A percentile compares a stretch with the other conserved stretches of the same genome.
Evolutionary conservation across 2,888 invertebrate genomes (phyloP).

Genomic region (Drosophila mayaguana): DNA sequence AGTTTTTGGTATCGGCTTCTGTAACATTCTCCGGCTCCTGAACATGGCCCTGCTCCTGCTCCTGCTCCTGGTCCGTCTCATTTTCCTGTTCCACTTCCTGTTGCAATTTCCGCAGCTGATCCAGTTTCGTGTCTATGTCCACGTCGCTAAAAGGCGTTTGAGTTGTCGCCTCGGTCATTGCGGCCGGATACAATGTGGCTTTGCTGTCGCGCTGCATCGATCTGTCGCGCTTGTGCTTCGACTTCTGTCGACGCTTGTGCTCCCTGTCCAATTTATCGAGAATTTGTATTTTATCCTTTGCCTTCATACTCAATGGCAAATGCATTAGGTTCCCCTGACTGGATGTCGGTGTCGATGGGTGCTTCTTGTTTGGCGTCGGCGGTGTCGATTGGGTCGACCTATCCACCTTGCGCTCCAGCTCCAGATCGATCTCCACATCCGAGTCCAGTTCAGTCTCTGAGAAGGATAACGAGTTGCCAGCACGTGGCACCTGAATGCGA

Average conservation of each 20-base stretch:
- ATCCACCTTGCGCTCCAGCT: constrained; percentile 70
- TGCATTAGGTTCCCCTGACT: constrained; percentile 22
- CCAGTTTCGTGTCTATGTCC: background rate
- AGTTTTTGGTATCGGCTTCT: constrained; percentile 68
- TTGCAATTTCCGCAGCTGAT: background rate
- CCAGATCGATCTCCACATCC: constrained; percentile 86
- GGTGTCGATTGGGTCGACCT: constrained; percentile 65
- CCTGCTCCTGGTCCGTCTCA: background rate
- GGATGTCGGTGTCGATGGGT: constrained; percentile 30
- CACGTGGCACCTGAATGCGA: constrained; percentile 86
- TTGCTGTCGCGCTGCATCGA: constrained; percentile 8
- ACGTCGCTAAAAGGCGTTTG: constrained; percentile 26
- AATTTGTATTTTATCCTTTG: background rate
- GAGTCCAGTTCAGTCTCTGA: constrained; percentile 94
- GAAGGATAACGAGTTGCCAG: constrained; percentile 92
- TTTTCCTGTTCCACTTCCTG: background rate
- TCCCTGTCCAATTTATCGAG: constrained; percentile 1
- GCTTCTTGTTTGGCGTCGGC: constrained; percentile 56
- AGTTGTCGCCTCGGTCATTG: constrained; percentile 29
- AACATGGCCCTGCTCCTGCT: background rate
- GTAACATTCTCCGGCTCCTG: constrained; percentile 16
- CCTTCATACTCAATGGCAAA: background rate
- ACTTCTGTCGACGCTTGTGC: constrained; percentile 9
- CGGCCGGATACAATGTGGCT: constrained; percentile 2
- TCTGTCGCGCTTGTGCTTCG: constrained; percentile 4